Evolutionary conservation across 2,113 vertebrate genomes (phyloP), one percentile per base, ranked within the genome.

Genomic region (Pelodiscus sinensis): DNA sequence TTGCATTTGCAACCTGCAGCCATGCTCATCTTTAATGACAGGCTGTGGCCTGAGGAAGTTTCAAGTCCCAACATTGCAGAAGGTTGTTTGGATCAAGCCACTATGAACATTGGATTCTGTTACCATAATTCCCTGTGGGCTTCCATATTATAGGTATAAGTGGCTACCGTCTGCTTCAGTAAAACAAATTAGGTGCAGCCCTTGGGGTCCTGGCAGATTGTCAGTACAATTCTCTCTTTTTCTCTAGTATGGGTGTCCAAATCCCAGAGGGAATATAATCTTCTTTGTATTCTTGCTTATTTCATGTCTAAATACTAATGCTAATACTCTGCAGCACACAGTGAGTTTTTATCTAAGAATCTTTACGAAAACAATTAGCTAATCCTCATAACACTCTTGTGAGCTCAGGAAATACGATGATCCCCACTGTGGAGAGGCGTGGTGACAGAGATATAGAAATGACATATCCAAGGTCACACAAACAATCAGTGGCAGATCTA

Each of bases 221-320:
- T 80, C 21, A 16, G 24, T 79, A 44, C 31, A 73, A 27, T 80
- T 91, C 35, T 8, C 15, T 60, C n/a, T 71, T 65, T 52, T 56
- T 88, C 71, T 4, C 55, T 50, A 0, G 0, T 38, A 13, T 60
- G 25, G 0, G 0, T 54, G 22, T 51, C 79, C 0, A 8, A 14
- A 9, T 62, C 62, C 44, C 2, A n/a, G 10, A 82, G 18, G 38
- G 82, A 89, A 68, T 16, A 14, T 12, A 65, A 3, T 0, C 1
- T 3, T 89, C 3, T 31, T 6, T 27, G 27, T 90, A 9, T 14
- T 65, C 81, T 91, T 51, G 65, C 38, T 88, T 0, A 56, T 91
- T 81, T 78, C 1, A 4, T 50, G 6, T 60, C 90, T 82, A 24
- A 60, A 52, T 78, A 56, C 21, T 58, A 94, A 38, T 38, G 21